Evolutionary conservation across 2,888 invertebrate species (phyloP).

Genomic region (Calliphora vomitoria): DNA sequence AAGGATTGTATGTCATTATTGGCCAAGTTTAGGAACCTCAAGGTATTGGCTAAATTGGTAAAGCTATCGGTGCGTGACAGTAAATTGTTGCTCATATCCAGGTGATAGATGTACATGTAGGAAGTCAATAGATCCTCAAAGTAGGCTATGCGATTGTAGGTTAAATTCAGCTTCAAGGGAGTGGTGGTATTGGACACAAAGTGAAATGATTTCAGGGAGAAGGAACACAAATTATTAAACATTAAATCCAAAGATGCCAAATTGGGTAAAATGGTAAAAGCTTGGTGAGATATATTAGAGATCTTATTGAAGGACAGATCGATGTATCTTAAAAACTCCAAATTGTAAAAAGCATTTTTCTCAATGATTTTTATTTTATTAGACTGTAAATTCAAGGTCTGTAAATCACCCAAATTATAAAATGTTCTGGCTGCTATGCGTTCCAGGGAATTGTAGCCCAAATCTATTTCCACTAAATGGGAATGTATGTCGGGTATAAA

Average conservation of each 20-base stretch:
- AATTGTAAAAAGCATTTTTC: slow-evolving; percentile 90
- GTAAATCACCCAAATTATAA: slow-evolving; percentile 89
- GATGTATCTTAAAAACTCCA: slow-evolving; percentile 91
- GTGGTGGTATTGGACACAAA: slow-evolving; percentile 88
- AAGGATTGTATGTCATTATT: slow-evolving; percentile 90
- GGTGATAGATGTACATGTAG: slow-evolving; percentile 87
- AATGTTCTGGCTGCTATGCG: slow-evolving; percentile 89
- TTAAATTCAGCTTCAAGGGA: slow-evolving; percentile 91
- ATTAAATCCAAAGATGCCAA: slow-evolving; percentile 92
- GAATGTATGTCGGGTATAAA: slow-evolving; percentile 89
- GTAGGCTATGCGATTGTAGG: slow-evolving; percentile 86
- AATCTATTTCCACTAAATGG: slow-evolving; percentile 90
- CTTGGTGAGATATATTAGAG: slow-evolving; percentile 88
- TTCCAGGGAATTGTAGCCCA: slow-evolving; percentile 92
- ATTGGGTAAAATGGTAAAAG: slow-evolving; percentile 91
- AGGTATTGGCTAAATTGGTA: slow-evolving; percentile 87
- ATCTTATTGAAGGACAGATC: slow-evolving; percentile 94
- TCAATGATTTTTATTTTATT: slow-evolving; percentile 90
- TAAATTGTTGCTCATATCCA: slow-evolving; percentile 90
- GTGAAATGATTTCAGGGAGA: slow-evolving; percentile 89
- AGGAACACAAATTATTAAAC: slow-evolving; percentile 89
- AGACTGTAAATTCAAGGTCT: slow-evolving; percentile 91
- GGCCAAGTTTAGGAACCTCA: slow-evolving; percentile 89
- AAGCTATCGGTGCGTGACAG: slow-evolving; percentile 89
- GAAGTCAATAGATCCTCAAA: slow-evolving; percentile 83